These are phyloP conservation scores for Troides oblongomaculatus DNA, from an alignment of 2,888 invertebrate genomes.

Conservation along the genomic window DNA sequence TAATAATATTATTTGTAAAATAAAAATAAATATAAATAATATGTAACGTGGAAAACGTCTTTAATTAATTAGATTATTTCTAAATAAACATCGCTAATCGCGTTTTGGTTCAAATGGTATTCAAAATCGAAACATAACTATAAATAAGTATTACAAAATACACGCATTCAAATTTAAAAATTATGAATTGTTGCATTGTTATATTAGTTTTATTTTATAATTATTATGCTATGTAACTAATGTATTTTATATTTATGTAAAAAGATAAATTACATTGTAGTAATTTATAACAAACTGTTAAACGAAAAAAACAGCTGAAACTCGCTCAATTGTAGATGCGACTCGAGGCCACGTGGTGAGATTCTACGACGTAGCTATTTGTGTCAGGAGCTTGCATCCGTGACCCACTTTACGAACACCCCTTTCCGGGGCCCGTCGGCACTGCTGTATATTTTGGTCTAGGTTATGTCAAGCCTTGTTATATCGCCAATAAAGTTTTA, in stretches of 20 bases:
- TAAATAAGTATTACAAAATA: no score
- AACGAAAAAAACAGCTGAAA: conserved; percentile 11
- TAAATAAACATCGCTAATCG: no score
- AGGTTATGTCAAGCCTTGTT: conserved; percentile 56
- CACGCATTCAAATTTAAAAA: no score
- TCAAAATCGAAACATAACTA: no score
- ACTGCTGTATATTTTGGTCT: conserved; percentile 71
- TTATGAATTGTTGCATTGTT: no score
- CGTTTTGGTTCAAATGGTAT: no score
- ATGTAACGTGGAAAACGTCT: no score
- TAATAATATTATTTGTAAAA: no score
- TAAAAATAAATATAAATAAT: no score
- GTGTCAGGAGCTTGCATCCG: conserved; percentile 77
- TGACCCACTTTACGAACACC: conserved; percentile 70
- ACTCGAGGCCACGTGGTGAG: conserved; percentile 66
- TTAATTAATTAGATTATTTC: no score
- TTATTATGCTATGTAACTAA: no score
- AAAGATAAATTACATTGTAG: not conserved
- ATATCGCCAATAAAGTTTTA: conserved; percentile 27
- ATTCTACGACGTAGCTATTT: conserved; percentile 66
- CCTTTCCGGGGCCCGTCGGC: conserved; percentile 54
- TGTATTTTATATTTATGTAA: not conserved
- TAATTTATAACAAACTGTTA: conserved; percentile 9
- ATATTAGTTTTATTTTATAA: no score
- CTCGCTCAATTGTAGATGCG: conserved; percentile 37